Evolutionary conservation across 2,797 vertebrate species (phyloP).

Genomic region (Varecia variegata): DNA sequence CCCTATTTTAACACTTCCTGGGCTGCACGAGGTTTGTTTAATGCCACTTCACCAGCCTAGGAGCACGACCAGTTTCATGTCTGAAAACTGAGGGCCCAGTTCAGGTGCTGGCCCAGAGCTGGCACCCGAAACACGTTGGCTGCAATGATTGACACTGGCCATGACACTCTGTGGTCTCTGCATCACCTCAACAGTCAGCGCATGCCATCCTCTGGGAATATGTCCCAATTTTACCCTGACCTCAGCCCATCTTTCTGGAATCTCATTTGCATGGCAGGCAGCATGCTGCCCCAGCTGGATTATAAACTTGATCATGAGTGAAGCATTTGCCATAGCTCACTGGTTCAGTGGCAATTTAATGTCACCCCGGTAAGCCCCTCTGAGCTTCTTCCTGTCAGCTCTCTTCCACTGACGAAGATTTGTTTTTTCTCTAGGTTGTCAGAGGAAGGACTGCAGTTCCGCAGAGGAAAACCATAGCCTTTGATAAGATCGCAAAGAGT

Average conservation of each 20-base stretch:
- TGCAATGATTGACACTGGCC: neutral
- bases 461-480: neutral
- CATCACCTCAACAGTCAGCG: neutral
- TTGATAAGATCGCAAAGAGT: neutral
- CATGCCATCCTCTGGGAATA: neutral
- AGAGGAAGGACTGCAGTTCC: neutral
- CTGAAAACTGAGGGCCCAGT: neutral
- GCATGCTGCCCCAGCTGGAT: neutral
- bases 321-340: neutral
- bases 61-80: neutral
- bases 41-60: neutral
- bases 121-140: neutral
- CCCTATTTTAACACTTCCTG: neutral
- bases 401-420: neutral
- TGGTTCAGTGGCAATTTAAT: neutral
- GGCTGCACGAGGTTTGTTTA: neutral
- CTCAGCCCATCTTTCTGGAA: neutral
- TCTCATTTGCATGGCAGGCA: neutral
- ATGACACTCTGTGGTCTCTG: neutral
- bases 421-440: neutral
- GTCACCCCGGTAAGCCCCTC: neutral
- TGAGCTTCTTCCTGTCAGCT: neutral
- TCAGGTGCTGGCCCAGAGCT: neutral
- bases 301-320: neutral
- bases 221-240: neutral